These are phyloP conservation scores for Pseudomyrmex sp. DNA, from an alignment of 1,140 invertebrate species.

Conservation along the genomic window DNA sequence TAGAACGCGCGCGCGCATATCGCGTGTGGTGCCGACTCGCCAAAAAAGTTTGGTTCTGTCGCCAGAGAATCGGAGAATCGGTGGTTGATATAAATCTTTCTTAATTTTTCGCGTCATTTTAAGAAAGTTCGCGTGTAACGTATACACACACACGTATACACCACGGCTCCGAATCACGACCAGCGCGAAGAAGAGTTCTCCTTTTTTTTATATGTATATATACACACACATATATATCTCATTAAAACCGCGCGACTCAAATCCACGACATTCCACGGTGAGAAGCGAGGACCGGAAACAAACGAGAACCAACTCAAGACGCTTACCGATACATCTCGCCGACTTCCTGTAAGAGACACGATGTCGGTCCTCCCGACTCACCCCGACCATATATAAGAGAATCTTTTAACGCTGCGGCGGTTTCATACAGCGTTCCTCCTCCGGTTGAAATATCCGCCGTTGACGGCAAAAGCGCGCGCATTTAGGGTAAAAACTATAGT, in stretches of 20 bases:
- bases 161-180: constrained; percentile 11
- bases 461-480: constrained; percentile 15
- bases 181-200: constrained; percentile 17
- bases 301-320: background rate
- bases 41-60: background rate
- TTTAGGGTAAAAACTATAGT: constrained; percentile 39
- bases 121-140: background rate
- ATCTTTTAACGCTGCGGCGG: constrained; percentile 25
- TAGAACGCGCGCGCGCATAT: background rate
- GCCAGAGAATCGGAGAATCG: too few relatives aligned
- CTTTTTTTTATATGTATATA: background rate
- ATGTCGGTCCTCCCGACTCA: constrained; percentile 37
- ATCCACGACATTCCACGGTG: constrained; percentile 36
- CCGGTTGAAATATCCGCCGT: background rate
- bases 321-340: constrained; percentile 14
- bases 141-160: too few relatives aligned
- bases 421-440: constrained; percentile 16
- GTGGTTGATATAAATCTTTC: background rate
- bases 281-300: constrained; percentile 57
- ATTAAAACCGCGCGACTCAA: constrained; percentile 12
- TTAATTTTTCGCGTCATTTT: background rate
- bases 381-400: constrained; percentile 9
- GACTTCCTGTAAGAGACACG: constrained; percentile 18
- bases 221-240: too few relatives aligned
- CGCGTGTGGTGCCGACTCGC: background rate